A percentile compares a stretch with the other conserved stretches of the same genome.
Evolutionary conservation across 1,140 invertebrate species (phyloP).

Genomic region (Spodoptera litura): DNA sequence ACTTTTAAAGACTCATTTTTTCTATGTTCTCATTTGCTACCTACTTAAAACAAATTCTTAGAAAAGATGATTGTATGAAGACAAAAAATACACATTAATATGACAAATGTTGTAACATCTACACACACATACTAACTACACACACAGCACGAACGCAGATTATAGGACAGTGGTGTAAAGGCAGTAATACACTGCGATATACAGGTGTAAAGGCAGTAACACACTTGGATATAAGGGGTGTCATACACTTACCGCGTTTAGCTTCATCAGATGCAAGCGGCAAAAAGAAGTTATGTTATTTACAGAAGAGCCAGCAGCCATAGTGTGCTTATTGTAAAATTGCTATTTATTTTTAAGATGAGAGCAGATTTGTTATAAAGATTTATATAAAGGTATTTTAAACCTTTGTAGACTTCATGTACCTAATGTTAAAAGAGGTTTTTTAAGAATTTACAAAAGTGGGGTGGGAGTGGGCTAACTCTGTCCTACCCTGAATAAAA

Average conservation of each 20-base stretch:
- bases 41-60: no score
- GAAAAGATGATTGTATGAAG: no score
- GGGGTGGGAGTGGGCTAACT: no score
- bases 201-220: conserved; percentile 14
- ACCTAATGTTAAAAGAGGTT: no score
- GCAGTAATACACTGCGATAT: no score
- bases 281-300: conserved; percentile 81
- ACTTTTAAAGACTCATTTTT: no score
- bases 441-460: no score
- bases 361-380: conserved; percentile 29
- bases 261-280: conserved; percentile 76
- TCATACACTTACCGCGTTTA: conserved; percentile 77
- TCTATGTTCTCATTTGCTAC: no score
- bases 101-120: not conserved
- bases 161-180: not conserved
- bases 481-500: no score
- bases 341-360: not conserved
- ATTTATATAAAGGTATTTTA: no score
- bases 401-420: no score
- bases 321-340: conserved; percentile 43
- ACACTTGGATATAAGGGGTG: conserved; percentile 31
- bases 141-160: conserved; percentile 2
- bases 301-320: conserved; percentile 72
- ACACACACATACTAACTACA: not conserved
- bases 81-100: no score